These are phyloP conservation scores for Chaetodon auriga DNA, from an alignment of 2,113 vertebrate genomes.

Conservation along the genomic window DNA sequence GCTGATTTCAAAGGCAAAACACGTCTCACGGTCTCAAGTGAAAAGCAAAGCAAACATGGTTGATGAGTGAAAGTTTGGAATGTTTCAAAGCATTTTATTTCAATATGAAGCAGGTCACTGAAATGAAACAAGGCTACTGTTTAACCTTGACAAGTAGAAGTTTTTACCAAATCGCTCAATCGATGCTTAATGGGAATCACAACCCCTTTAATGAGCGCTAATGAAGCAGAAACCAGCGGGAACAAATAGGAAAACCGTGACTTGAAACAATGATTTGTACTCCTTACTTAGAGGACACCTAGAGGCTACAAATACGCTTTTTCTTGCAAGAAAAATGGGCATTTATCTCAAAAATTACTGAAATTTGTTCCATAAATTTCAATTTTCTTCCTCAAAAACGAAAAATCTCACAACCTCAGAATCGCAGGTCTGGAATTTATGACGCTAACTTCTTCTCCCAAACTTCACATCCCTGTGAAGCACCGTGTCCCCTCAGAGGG, in stretches of 20 bases:
- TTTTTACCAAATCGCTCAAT: background rate
- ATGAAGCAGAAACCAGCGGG: background rate
- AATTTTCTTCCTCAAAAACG: background rate
- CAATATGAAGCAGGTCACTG: background rate
- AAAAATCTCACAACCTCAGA: background rate
- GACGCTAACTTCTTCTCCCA: background rate
- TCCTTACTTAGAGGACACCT: background rate
- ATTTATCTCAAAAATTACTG: background rate
- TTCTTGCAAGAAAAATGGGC: rapidly evolving
- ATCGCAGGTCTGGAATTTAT: background rate
- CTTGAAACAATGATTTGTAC: background rate
- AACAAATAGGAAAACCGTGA: background rate
- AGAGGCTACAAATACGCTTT: background rate
- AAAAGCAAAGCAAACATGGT: background rate
- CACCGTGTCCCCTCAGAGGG: background rate
- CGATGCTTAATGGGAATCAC: background rate
- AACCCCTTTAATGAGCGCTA: background rate
- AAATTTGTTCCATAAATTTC: background rate
- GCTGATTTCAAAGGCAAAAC: background rate
- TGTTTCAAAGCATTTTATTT: background rate
- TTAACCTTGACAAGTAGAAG: background rate
- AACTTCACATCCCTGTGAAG: background rate
- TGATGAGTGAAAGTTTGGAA: background rate
- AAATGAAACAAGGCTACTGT: background rate
- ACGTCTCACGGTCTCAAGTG: background rate